Evolutionary conservation across 2,797 vertebrate species (phyloP).

Genomic region (Arctocebus calabarensis): DNA sequence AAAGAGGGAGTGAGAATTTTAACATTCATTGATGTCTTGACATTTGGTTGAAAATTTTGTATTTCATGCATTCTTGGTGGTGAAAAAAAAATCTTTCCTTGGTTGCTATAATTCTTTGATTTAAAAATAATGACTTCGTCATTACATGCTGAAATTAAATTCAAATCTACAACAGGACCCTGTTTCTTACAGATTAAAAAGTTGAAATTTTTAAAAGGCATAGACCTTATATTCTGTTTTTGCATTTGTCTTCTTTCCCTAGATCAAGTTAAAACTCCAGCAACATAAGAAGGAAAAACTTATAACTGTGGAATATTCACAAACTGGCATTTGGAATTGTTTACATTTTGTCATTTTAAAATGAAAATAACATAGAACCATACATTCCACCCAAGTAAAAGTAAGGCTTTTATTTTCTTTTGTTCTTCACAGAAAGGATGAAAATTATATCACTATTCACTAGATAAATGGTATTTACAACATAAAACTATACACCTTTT

Average conservation of each 20-base stretch:
- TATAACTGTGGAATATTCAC: background rate
- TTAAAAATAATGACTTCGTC: background rate
- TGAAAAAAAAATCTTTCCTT: background rate
- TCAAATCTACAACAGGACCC: conserved; percentile 6
- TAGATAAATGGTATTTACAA: background rate
- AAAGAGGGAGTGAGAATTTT: background rate
- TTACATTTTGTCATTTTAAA: conserved; percentile 18
- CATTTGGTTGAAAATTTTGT: background rate
- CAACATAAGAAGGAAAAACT: background rate
- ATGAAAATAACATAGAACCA: conserved; percentile 48
- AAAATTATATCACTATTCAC: conserved; percentile 27
- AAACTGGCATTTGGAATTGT: background rate
- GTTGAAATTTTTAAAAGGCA: background rate
- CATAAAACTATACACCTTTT: background rate
- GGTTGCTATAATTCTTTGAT: background rate
- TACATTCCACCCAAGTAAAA: conserved; percentile 8
- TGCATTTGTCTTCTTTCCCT: conserved; percentile 31
- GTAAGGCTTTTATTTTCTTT: conserved; percentile 57
- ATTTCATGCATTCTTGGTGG: background rate
- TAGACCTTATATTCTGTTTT: conserved; percentile 19
- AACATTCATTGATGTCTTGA: background rate
- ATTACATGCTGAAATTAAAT: conserved; percentile 8
- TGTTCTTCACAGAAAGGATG: conserved; percentile 47
- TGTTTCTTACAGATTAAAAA: conserved; percentile 36
- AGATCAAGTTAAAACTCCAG: conserved; percentile 20